Conservation (phyloP, 30 jellyfish, hydroid and myxozoan genomes). For the Hydra vulgaris region DNA sequence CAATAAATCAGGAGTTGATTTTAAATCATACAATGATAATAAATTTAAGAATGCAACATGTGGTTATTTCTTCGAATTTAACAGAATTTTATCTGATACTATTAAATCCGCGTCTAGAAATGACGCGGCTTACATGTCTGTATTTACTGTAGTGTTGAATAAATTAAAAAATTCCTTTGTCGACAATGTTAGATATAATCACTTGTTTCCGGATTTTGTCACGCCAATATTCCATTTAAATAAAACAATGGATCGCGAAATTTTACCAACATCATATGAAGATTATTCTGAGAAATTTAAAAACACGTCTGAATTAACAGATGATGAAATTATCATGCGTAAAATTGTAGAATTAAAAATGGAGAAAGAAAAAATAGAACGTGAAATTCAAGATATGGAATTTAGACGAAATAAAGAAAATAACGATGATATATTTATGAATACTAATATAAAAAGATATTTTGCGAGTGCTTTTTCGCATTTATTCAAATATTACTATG, state of each 20-base stretch:
- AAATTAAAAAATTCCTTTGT: neutral
- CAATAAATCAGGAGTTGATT: neutral
- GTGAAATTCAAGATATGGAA: too few relatives aligned
- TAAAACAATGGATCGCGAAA: neutral
- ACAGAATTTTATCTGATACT: neutral
- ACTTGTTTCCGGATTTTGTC: neutral
- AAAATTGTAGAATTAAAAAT: neutral
- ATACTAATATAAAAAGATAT: too few relatives aligned
- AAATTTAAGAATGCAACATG: neutral
- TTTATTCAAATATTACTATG: too few relatives aligned
- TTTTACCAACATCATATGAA: neutral
- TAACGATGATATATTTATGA: too few relatives aligned
- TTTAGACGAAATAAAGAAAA: too few relatives aligned
- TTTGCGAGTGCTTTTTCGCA: too few relatives aligned
- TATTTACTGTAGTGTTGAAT: neutral
- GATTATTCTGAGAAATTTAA: neutral
- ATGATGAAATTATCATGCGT: neutral
- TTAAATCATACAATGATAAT: neutral
- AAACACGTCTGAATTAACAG: neutral
- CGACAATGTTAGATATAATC: neutral
- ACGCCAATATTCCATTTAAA: neutral
- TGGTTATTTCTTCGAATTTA: neutral
- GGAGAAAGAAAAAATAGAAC: neutral
- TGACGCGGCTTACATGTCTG: neutral
- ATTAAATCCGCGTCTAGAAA: neutral